Evolutionary conservation across 2,797 vertebrate species (phyloP).

Genomic region (Scarus forsteni): DNA sequence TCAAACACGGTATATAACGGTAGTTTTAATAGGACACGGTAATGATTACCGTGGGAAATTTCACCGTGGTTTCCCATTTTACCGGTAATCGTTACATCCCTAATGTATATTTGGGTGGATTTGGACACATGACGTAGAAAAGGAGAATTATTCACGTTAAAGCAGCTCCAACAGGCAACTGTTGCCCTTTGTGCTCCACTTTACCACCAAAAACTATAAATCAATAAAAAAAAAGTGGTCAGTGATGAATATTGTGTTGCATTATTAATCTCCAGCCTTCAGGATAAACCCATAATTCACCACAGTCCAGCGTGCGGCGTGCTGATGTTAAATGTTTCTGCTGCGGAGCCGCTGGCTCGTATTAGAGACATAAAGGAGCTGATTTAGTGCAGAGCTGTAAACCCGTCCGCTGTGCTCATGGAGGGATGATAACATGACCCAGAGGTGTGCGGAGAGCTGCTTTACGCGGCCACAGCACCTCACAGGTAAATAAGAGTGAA

Average conservation of each 20-base stretch:
- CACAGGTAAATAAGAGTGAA: slow-evolving; percentile 7
- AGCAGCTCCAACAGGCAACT: not conserved
- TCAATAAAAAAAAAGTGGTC: not conserved
- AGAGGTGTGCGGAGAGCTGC: slow-evolving; percentile 25
- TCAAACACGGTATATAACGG: too few relatives aligned
- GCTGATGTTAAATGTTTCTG: slow-evolving; percentile 4
- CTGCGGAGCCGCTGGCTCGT: slow-evolving; percentile 4
- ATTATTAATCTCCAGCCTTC: not conserved
- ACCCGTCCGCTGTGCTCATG: slow-evolving; percentile 28
- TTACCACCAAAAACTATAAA: not conserved
- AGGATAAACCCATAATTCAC: not conserved
- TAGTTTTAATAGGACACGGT: too few relatives aligned
- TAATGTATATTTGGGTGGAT: too few relatives aligned
- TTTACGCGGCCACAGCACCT: slow-evolving; percentile 8
- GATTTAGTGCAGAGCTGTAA: slow-evolving; percentile 41
- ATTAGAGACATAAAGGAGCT: not conserved
- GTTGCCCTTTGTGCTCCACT: not conserved
- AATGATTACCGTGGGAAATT: too few relatives aligned
- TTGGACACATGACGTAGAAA: too few relatives aligned
- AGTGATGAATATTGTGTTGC: not conserved
- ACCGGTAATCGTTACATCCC: too few relatives aligned
- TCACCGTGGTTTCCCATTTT: too few relatives aligned
- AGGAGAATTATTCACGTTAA: not conserved
- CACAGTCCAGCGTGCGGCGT: not conserved
- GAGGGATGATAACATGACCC: slow-evolving; percentile 23